Evolutionary conservation across 2,113 vertebrate genomes (phyloP), one percentile per base, ranked within the genome.

Genomic region (Misgurnus mizolepis): DNA sequence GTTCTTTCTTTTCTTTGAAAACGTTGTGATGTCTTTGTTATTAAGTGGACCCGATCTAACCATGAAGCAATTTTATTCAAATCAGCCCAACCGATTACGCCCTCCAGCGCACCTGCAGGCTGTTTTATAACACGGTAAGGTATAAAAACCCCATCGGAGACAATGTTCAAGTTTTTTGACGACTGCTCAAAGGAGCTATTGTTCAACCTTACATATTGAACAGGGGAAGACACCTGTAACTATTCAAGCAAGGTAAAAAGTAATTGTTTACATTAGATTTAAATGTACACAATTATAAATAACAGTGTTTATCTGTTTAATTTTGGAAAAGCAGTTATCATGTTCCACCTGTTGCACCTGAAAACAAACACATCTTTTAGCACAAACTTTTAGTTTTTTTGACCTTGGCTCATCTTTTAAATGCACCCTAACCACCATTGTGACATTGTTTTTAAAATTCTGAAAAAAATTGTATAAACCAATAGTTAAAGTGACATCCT

Each of bases 251-350:
- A 71, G 47, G 22, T 17, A 60, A 60, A 56, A 34, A 74, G 7
- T 41, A 45, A 60, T 27, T 40, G 11, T 45, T 45, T 74, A 45
- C 17, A 60, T 22, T 74, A 8, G n/a, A 74, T 43, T 22, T 72
- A 18, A 58, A 41, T 72, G 39, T 72, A 72, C 17, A 27, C n/a
- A 66, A 56, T 78, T 45, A 47, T 22, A 60, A 58, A 67, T 78
- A 58, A 67, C 50, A 67, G 64, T 60, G 76, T 68, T 68, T 90
- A 88, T 89, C 87, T 82, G 88, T 83, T 80, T 83, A 79, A 76
- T 85, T 76, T 62, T 83, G 27, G 83, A 80, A 86, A 85, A 84
- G 71, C 76, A 82, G 80, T 87, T 85, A 83, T 82, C 15, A n/a
- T 40, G 15, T 40, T 50, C 49, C 40, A 5, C 8, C 15, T 55